phyloP scores from a whole-genome alignment of 2,797 vertebrate genomes.

The Amniataba percoides region DNA sequence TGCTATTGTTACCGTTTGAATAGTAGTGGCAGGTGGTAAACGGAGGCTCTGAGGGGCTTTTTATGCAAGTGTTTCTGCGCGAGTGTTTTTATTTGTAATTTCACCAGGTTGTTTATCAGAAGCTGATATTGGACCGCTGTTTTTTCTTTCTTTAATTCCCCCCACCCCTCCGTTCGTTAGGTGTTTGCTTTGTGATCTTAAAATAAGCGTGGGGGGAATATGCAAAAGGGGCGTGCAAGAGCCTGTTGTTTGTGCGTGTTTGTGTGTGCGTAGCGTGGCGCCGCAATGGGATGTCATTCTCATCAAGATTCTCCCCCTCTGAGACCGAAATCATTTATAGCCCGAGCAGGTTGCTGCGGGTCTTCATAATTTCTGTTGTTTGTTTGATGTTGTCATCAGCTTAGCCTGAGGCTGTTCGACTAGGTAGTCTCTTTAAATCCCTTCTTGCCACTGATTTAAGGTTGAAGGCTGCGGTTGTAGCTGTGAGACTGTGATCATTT shows the following conservation, averaged over 20 bases:
- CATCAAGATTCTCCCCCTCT: conserved; percentile 49
- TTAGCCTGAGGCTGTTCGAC: conserved; percentile 50
- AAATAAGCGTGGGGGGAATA: conserved; percentile 15
- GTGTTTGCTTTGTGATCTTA: conserved; percentile 11
- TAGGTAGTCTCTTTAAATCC: conserved; percentile 48
- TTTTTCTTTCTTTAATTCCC: not conserved
- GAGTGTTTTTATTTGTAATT: conserved; percentile 22
- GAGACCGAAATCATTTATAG: conserved; percentile 58
- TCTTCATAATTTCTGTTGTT: conserved; percentile 55
- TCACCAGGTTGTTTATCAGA: conserved; percentile 23
- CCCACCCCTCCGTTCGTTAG: not conserved
- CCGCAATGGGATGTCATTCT: conserved; percentile 47
- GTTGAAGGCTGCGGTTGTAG: conserved; percentile 22
- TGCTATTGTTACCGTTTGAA: conserved; percentile 7
- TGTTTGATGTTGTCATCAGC: conserved; percentile 59
- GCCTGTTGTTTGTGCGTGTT: conserved; percentile 4
- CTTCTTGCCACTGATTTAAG: conserved; percentile 47
- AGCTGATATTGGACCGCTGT: not conserved
- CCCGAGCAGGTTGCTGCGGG: conserved; percentile 46
- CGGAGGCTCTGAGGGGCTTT: conserved; percentile 14
- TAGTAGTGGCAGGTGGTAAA: conserved; percentile 38
- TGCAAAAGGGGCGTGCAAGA: conserved; percentile 12
- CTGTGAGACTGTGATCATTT: conserved; percentile 41
- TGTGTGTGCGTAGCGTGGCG: not conserved
- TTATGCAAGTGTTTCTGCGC: conserved; percentile 4